Evolutionary conservation across 2,888 invertebrate genomes (phyloP).

Genomic region (Patella caerulea): DNA sequence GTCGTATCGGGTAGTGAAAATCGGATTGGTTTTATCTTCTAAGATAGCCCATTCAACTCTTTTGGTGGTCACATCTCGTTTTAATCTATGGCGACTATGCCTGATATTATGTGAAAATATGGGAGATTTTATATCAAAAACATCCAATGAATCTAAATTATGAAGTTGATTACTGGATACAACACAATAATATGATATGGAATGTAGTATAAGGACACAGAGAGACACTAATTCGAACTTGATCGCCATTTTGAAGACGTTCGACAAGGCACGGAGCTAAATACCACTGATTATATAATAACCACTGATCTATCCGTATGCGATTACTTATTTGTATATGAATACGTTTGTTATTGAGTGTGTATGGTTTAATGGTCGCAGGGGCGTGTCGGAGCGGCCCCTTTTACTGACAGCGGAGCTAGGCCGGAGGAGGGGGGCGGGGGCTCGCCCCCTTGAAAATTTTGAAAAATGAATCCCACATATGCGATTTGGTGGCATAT

Average conservation of each 20-base stretch:
- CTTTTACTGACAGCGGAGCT: too few relatives aligned
- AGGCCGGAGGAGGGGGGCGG: too few relatives aligned
- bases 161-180: background rate
- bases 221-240: constrained; percentile 13
- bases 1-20: constrained; percentile 8
- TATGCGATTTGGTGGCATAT: too few relatives aligned
- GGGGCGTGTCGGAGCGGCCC: too few relatives aligned
- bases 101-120: constrained; percentile 8
- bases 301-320: too few relatives aligned
- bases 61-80: constrained; percentile 1
- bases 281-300: too few relatives aligned
- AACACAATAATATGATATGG: background rate
- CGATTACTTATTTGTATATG: too few relatives aligned
- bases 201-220: constrained; percentile 13
- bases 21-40: constrained; percentile 14
- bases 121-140: constrained; percentile 4
- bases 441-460: too few relatives aligned
- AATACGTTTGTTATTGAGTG: too few relatives aligned
- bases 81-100: constrained; percentile 10
- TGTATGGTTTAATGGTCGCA: too few relatives aligned
- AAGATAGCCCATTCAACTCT: constrained; percentile 7
- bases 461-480: too few relatives aligned
- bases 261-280: background rate
- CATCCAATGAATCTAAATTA: too few relatives aligned
- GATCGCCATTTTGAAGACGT: constrained; percentile 20